Conservation (phyloP, 2,888 invertebrate species). For the Lasioglossum malachurum region DNA sequence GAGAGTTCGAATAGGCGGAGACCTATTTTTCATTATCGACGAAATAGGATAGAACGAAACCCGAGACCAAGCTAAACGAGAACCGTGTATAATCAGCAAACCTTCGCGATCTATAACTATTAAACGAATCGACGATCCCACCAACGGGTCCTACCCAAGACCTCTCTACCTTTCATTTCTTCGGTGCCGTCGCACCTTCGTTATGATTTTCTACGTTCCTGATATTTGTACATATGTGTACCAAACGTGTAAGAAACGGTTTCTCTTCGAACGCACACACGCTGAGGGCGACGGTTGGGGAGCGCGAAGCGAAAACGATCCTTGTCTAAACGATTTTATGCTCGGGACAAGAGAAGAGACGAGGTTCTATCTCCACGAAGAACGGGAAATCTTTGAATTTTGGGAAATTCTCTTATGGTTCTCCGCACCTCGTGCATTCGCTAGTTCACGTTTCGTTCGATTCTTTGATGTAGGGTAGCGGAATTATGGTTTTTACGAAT, state of each 20-base stretch:
- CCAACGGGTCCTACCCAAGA: slow-evolving; percentile 3
- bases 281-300: background rate
- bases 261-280: slow-evolving; percentile 51
- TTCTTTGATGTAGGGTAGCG: background rate
- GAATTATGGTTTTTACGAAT: background rate
- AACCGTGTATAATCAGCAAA: slow-evolving; percentile 14
- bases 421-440: background rate
- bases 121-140: slow-evolving; percentile 8
- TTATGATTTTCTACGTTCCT: slow-evolving; percentile 36
- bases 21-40: slow-evolving; percentile 27
- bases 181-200: slow-evolving; percentile 11
- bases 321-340: background rate
- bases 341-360: background rate
- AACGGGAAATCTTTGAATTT: background rate
- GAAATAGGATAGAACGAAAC: background rate
- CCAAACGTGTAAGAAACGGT: slow-evolving; percentile 26
- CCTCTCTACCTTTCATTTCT: background rate
- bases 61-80: slow-evolving; percentile 36
- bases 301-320: slow-evolving; percentile 8
- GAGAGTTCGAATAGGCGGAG: background rate
- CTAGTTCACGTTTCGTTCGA: background rate
- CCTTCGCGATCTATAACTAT: slow-evolving; percentile 13
- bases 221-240: slow-evolving; percentile 48
- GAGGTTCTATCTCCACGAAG: background rate
- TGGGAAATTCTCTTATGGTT: background rate